phyloP scores from a whole-genome alignment of 2,113 vertebrate species.

The Stomatorhinus ivindoensis region DNA sequence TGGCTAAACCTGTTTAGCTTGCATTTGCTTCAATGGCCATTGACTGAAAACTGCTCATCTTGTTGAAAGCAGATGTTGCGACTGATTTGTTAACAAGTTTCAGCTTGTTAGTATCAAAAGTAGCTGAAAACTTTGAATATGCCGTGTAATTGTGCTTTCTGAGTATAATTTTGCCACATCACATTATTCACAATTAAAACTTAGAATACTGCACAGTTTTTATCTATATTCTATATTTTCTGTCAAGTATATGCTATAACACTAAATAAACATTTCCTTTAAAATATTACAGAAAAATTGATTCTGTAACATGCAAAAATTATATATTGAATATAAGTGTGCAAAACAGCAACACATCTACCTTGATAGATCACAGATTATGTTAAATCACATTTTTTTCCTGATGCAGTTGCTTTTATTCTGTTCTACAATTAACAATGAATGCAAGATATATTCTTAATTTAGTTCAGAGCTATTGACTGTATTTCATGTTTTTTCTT shows the following conservation, averaged over 20 bases:
- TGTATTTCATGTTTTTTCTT: background rate
- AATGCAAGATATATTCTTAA: background rate
- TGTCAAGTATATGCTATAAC: background rate
- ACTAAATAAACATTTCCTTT: background rate
- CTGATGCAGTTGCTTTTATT: background rate
- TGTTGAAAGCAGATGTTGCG: background rate
- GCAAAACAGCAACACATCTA: background rate
- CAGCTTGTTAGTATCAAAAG: background rate
- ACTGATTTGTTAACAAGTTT: background rate
- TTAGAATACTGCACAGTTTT: background rate
- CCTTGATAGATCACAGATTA: background rate
- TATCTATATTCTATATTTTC: background rate
- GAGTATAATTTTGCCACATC: background rate
- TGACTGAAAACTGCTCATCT: background rate
- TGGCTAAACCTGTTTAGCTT: constrained; percentile 1
- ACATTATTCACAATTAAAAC: background rate
- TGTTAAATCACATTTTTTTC: background rate
- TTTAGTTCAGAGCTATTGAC: background rate
- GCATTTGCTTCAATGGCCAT: background rate
- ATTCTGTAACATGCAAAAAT: background rate
- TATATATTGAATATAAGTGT: background rate
- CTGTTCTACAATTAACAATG: background rate
- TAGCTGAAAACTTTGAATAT: background rate
- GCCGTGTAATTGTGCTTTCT: background rate
- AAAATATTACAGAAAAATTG: background rate